phyloP scores from a whole-genome alignment of 2,797 vertebrate species.

The Huso huso region DNA sequence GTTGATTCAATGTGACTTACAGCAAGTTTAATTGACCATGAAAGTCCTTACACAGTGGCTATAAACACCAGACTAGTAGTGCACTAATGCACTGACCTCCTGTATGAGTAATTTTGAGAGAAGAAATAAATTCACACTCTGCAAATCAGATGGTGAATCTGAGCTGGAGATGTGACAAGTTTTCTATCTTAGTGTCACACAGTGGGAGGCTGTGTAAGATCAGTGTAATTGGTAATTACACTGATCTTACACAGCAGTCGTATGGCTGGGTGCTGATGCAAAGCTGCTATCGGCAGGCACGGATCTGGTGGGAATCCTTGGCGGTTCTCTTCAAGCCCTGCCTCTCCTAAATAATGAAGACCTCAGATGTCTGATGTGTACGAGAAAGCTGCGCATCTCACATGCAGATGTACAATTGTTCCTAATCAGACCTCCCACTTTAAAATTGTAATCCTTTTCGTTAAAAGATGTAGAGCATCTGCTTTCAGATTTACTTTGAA shows the following conservation, averaged over 20 bases:
- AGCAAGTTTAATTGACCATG: conserved; percentile 53
- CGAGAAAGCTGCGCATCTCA: conserved; percentile 8
- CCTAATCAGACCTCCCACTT: conserved; percentile 21
- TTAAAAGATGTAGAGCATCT: conserved; percentile 4
- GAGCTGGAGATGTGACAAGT: conserved; percentile 6
- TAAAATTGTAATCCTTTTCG: conserved; percentile 5
- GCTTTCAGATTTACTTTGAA: neutral
- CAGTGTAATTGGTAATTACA: conserved; percentile 1
- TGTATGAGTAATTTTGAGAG: neutral
- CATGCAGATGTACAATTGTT: conserved; percentile 13
- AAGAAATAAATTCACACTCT: neutral
- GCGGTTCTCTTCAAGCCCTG: neutral
- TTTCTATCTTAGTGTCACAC: conserved; percentile 10
- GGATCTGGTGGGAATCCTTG: conserved; percentile 11
- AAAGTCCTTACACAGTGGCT: conserved; percentile 43
- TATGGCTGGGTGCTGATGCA: conserved; percentile 5
- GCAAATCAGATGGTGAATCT: neutral
- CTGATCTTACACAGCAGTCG: neutral
- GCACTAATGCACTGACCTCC: neutral
- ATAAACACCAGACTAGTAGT: neutral
- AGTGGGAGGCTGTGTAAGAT: neutral
- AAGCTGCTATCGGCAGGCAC: conserved; percentile 9
- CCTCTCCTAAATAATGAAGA: conserved; percentile 16
- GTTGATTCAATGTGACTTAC: conserved; percentile 46
- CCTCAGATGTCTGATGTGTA: conserved; percentile 15